These are phyloP conservation scores for Amphilophus citrinellus DNA, from an alignment of 2,113 vertebrate species.

Conservation along the genomic window DNA sequence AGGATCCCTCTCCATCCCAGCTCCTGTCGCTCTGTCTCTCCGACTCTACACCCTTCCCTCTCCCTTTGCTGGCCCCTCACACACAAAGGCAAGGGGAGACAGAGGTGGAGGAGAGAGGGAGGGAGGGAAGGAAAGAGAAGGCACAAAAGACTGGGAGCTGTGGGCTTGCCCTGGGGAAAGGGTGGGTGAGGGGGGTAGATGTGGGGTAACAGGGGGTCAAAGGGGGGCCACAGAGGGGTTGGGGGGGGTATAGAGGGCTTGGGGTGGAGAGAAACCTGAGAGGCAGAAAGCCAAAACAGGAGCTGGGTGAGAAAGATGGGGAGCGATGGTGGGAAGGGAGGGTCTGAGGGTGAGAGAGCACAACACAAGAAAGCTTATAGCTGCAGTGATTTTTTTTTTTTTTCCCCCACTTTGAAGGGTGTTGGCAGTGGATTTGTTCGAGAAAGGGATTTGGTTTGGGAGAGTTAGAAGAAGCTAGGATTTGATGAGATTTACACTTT, in stretches of 20 bases:
- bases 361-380: conserved; percentile 46
- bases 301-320: conserved; percentile 34
- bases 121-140: conserved; percentile 33
- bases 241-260: background rate
- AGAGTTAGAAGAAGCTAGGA: conserved; percentile 38
- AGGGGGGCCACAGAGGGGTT: conserved; percentile 45
- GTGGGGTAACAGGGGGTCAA: conserved; percentile 67
- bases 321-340: conserved; percentile 24
- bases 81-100: conserved; percentile 70
- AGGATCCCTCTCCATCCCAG: conserved; percentile 35
- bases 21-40: conserved; percentile 38
- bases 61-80: conserved; percentile 75
- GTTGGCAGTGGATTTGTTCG: conserved; percentile 51
- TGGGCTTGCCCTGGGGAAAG: conserved; percentile 68
- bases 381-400: background rate
- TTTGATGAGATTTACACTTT: conserved; percentile 60
- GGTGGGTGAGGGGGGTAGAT: conserved; percentile 41
- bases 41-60: conserved; percentile 23
- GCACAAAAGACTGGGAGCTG: conserved; percentile 74
- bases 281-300: conserved; percentile 75
- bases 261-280: conserved; percentile 60
- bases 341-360: conserved; percentile 48
- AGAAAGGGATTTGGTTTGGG: conserved; percentile 56
- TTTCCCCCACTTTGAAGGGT: conserved; percentile 11
- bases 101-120: conserved; percentile 21